Percentiles rank a stretch among this genome's conserved stretches.
phyloP scores from a whole-genome alignment of 92 coral and sea anemone genomes.

The Actinostola sp. region DNA sequence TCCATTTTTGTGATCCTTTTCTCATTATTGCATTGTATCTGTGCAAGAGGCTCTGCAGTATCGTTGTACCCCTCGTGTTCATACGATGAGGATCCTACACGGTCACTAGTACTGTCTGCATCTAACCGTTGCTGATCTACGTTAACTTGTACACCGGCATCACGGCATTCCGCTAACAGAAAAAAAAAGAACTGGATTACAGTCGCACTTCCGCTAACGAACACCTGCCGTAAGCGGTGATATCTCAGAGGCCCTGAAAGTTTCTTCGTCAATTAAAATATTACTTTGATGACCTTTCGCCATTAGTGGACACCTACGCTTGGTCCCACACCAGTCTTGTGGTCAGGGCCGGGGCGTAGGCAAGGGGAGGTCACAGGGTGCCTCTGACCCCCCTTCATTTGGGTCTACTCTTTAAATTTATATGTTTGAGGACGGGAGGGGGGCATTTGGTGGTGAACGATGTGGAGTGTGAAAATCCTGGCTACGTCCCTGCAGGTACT shows the following conservation, averaged over 20 bases:
- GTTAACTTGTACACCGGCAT: constrained; percentile 19
- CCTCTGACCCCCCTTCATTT: too few species aligned
- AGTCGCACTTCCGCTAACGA: background rate
- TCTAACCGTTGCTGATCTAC: constrained; percentile 8
- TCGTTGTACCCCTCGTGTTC: background rate
- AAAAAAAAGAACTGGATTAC: background rate
- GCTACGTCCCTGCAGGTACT: too few species aligned
- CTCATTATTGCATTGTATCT: constrained; percentile 11
- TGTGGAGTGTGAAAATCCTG: too few species aligned
- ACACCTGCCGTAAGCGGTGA: background rate
- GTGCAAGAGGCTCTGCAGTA: constrained; percentile 23
- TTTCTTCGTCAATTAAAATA: too few species aligned
- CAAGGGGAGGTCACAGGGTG: too few species aligned
- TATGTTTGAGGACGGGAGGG: too few species aligned
- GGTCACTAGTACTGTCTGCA: background rate
- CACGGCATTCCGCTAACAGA: constrained; percentile 2
- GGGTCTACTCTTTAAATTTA: too few species aligned
- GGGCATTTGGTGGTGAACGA: too few species aligned
- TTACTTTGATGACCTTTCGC: too few species aligned
- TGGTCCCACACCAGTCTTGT: too few species aligned
- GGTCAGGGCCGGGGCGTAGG: too few species aligned
- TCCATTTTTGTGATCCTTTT: background rate
- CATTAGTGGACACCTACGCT: too few species aligned
- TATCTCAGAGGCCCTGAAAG: background rate
- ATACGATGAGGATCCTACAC: background rate